Conservation (phyloP, 2,888 invertebrate species). For the Platycheirus rosarum region DNA sequence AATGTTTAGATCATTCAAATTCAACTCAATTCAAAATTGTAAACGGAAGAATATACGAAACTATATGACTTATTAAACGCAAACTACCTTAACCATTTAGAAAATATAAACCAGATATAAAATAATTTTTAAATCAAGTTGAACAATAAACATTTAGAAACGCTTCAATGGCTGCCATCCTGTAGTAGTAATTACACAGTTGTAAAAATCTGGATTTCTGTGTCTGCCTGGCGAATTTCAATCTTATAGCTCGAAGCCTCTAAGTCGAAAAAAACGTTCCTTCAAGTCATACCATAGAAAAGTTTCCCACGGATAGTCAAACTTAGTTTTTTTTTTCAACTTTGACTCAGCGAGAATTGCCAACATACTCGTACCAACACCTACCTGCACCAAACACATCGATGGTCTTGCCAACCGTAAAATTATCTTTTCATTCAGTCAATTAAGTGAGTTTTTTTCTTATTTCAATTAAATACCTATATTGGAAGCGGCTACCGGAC, state of each 20-base stretch:
- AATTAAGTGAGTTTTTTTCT: conserved; percentile 62
- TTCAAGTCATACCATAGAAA: conserved; percentile 10
- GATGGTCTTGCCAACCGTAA: conserved; percentile 32
- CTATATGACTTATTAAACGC: too few relatives aligned
- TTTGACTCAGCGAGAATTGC: conserved; percentile 51
- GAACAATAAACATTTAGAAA: too few relatives aligned
- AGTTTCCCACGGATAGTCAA: conserved; percentile 53
- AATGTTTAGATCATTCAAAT: too few relatives aligned
- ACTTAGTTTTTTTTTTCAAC: conserved; percentile 20
- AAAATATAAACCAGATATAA: too few relatives aligned
- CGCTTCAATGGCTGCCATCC: too few relatives aligned
- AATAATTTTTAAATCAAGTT: too few relatives aligned
- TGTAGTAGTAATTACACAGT: too few relatives aligned
- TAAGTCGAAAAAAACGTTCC: not conserved
- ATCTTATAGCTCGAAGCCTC: not conserved
- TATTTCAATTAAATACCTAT: conserved; percentile 68
- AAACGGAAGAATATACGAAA: too few relatives aligned
- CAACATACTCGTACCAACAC: conserved; percentile 8
- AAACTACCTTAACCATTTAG: too few relatives aligned
- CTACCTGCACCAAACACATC: not conserved
- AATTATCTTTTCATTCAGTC: conserved; percentile 73
- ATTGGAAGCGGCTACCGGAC: conserved; percentile 62
- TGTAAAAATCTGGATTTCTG: too few relatives aligned
- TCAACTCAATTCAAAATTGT: too few relatives aligned
- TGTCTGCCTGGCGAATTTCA: too few relatives aligned